Evolutionary conservation across 2,797 vertebrate genomes (phyloP), one percentile per base, ranked within the genome.

Genomic region (Melanotaenia parkinsoni): DNA sequence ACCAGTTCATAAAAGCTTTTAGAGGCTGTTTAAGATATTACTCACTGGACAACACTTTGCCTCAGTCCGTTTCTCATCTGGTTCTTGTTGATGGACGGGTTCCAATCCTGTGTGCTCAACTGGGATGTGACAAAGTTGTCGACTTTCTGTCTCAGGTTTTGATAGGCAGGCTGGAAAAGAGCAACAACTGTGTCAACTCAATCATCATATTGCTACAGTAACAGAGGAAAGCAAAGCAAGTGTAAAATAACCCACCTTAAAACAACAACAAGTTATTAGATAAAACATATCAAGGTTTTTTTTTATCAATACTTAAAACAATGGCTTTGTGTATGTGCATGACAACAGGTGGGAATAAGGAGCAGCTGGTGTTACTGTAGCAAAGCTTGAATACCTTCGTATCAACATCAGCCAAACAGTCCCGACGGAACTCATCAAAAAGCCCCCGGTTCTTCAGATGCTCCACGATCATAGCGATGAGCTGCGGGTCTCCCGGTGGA

Each of bases 71-170:
- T 99, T 76, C 97, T 94, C 84, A 98, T 88, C 86, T 99, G 98
- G 94, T 99, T 99, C 92, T 99, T 99, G 94, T 99, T 99, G 95
- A 97, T 99, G 22, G 96, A 83, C 14, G 98, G 96, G 74, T 94
- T 99, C 98, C 98, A 99, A 11, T 99, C 97, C 83, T 99, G 97
- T n/a, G 97, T 96, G 89, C 96, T 97, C 87, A 99, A 91, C 43
- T 99, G 97, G 0, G 95, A 96, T 0, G 97, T 96, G 68, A 99
- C 97, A 74, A 96, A 99, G 93, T 99, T 99, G 94, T 99, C 98
- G 2, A 99, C 98, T 85, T 98, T 98, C 93, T 99, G 98, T 54
- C 97, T 94, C 86, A 99, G 93, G 86, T 99, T 99, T 92, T 99
- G 97, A 88, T 97, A 99, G 43, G 98, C 98, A 77, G 98, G 98